Percentiles rank a stretch among this genome's conserved stretches.
phyloP scores from a whole-genome alignment of 2,888 invertebrate species.

The Acrobasis consociella region DNA sequence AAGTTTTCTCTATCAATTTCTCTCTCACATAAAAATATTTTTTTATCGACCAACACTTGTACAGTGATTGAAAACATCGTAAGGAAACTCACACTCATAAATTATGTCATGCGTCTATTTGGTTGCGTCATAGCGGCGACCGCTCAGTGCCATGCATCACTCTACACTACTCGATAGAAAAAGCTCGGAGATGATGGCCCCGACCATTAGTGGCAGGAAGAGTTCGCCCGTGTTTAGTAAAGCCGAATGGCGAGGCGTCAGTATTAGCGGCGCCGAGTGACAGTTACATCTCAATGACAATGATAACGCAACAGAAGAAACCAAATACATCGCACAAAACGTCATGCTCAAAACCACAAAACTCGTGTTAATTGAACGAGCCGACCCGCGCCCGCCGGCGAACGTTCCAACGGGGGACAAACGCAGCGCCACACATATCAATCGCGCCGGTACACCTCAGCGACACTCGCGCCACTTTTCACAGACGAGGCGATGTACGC shows the following conservation, averaged over 20 bases:
- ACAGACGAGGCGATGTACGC: neutral
- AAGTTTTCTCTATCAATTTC: too few species aligned
- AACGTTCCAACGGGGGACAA: conserved; percentile 22
- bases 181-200: conserved; percentile 33
- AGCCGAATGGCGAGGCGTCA: conserved; percentile 25
- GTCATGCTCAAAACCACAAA: conserved; percentile 56
- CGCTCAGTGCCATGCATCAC: conserved; percentile 11
- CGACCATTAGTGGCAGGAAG: conserved; percentile 27
- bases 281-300: conserved; percentile 28
- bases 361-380: conserved; percentile 44
- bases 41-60: too few species aligned
- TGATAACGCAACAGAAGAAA: conserved; percentile 50
- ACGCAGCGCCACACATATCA: neutral
- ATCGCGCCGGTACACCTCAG: neutral
- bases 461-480: neutral
- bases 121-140: neutral
- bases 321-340: conserved; percentile 52
- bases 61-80: neutral
- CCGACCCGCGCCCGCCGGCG: conserved; percentile 55
- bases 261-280: neutral
- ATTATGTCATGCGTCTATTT: neutral
- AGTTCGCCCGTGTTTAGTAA: conserved; percentile 34
- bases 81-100: neutral
- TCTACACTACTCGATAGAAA: conserved; percentile 28
- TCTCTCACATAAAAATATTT: too few species aligned